Percentiles rank a stretch among this genome's conserved stretches.
These are phyloP conservation scores for Dolomedes plantarius DNA, from an alignment of 2,888 invertebrate genomes.

Conservation along the genomic window DNA sequence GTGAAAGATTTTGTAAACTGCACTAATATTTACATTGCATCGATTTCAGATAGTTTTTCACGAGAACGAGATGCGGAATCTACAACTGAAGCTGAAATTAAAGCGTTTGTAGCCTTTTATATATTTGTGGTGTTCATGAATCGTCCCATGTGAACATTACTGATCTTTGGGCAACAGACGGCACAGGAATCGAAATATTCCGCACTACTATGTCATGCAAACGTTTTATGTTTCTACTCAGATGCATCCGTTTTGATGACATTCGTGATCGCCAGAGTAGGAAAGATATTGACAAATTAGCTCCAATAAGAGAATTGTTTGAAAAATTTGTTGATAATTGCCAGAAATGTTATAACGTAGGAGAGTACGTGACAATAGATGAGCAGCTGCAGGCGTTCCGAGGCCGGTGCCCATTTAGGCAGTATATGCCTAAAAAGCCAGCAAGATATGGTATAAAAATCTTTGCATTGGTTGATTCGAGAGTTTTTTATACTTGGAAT, in stretches of 20 bases:
- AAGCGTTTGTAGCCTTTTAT: no score
- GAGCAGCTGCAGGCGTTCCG: slow-evolving; percentile 74
- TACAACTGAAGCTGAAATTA: no score
- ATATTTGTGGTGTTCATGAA: no score
- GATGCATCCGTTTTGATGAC: slow-evolving; percentile 41
- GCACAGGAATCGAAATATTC: no score
- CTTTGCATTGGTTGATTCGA: slow-evolving; percentile 75
- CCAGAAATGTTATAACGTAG: slow-evolving; percentile 69
- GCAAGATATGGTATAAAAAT: slow-evolving; percentile 76
- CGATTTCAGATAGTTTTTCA: no score
- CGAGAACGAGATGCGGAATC: no score
- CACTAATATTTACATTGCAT: no score
- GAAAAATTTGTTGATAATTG: slow-evolving; percentile 73
- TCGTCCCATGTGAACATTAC: no score
- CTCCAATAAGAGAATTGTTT: slow-evolving; percentile 31
- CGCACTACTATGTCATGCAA: no score
- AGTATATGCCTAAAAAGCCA: slow-evolving; percentile 75
- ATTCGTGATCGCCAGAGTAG: neutral
- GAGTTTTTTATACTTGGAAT: slow-evolving; percentile 21
- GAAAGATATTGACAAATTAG: slow-evolving; percentile 28
- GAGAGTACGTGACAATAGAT: slow-evolving; percentile 74
- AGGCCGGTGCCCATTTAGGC: slow-evolving; percentile 73
- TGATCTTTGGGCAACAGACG: no score
- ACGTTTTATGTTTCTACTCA: slow-evolving; percentile 15
- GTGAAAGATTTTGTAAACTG: no score